phyloP scores from a whole-genome alignment of 2,797 vertebrate genomes.

The Chaunax sp. region DNA sequence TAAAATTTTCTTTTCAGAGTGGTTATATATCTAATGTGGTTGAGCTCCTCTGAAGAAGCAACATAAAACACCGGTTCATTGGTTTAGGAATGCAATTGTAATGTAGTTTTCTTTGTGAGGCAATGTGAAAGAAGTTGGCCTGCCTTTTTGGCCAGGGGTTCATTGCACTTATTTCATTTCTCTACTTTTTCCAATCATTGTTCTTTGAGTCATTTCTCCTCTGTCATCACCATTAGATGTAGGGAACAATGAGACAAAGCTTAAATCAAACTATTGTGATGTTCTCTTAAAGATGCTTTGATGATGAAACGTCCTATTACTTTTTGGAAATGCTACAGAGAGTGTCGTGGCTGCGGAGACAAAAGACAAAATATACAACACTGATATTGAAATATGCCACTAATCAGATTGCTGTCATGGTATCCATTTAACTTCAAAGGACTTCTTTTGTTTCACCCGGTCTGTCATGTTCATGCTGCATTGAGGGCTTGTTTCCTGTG shows the following conservation, averaged over 20 bases:
- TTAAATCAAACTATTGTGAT: slow-evolving; percentile 53
- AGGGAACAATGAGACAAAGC: slow-evolving; percentile 52
- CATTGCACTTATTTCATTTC: not conserved
- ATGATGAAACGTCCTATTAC: slow-evolving; percentile 76
- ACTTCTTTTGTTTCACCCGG: slow-evolving; percentile 32
- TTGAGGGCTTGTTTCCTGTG: not conserved
- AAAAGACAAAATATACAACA: slow-evolving; percentile 46
- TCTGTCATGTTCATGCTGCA: not conserved
- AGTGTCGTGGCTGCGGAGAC: slow-evolving; percentile 28
- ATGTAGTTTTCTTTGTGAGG: not conserved
- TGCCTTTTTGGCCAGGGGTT: slow-evolving; percentile 7
- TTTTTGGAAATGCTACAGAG: slow-evolving; percentile 62
- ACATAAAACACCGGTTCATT: slow-evolving; percentile 1
- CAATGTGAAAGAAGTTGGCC: not conserved
- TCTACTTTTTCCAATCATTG: slow-evolving; percentile 24
- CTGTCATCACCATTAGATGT: slow-evolving; percentile 53
- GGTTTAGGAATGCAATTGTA: slow-evolving; percentile 4
- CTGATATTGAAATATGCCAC: slow-evolving; percentile 32
- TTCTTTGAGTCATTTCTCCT: slow-evolving; percentile 39
- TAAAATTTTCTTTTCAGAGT: not conserved
- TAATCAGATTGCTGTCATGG: slow-evolving; percentile 18
- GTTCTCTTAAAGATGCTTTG: slow-evolving; percentile 65
- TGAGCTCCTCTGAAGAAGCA: not conserved
- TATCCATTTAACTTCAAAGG: slow-evolving; percentile 38
- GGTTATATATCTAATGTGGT: slow-evolving; percentile 2